These are phyloP conservation scores for Astropecten irregularis DNA, from an alignment of 53 echinoderm and acorn worm species.

Conservation along the genomic window DNA sequence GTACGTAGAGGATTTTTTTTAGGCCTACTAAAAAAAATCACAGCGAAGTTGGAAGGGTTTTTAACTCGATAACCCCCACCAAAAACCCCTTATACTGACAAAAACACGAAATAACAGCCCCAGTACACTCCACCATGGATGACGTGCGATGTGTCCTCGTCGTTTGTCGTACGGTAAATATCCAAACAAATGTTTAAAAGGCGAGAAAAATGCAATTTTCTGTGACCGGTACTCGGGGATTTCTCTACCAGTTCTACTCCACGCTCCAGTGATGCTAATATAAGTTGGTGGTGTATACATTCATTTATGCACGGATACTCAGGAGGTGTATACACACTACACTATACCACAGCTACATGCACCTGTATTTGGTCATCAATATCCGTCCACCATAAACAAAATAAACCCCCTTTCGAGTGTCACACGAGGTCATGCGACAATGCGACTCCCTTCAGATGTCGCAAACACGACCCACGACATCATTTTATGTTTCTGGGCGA, in stretches of 20 bases:
- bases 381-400: too few relatives aligned
- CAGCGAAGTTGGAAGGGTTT: too few relatives aligned
- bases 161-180: neutral
- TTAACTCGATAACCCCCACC: too few relatives aligned
- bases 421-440: too few relatives aligned
- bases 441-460: too few relatives aligned
- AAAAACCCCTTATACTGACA: too few relatives aligned
- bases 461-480: too few relatives aligned
- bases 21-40: neutral
- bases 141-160: neutral
- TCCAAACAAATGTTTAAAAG: neutral
- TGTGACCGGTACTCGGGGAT: neutral
- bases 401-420: too few relatives aligned
- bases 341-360: neutral
- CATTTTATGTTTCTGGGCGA: too few relatives aligned
- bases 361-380: too few relatives aligned
- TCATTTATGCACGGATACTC: neutral
- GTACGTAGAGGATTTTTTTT: too few relatives aligned
- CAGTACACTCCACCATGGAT: neutral
- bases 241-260: neutral
- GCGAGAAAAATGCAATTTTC: neutral
- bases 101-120: slow-evolving; percentile 20
- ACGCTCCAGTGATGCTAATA: neutral
- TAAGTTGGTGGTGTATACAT: neutral
- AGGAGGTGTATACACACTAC: neutral